A percentile compares a stretch with the other conserved stretches of the same genome.
These are phyloP conservation scores for Drepana arcuata DNA, from an alignment of 1,140 invertebrate species.

Conservation along the genomic window DNA sequence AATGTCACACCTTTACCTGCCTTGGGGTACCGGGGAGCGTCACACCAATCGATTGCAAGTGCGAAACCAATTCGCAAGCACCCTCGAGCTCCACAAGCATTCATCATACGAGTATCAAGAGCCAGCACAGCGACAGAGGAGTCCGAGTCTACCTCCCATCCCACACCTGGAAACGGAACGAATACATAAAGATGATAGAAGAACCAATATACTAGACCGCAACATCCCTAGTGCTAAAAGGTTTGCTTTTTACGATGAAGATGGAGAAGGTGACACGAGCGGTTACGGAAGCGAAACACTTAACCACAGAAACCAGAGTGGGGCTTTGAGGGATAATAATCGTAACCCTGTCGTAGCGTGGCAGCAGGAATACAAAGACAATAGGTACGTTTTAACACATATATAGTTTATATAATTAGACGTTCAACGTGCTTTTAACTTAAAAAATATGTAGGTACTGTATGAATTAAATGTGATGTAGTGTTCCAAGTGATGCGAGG, in stretches of 20 bases:
- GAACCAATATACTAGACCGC: constrained; percentile 35
- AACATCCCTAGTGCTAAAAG: constrained; percentile 56
- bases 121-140: constrained; percentile 35
- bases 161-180: constrained; percentile 70
- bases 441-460: too few species aligned
- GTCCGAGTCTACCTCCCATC: constrained; percentile 74
- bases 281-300: constrained; percentile 81
- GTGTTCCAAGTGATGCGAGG: too few species aligned
- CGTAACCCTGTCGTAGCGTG: constrained; percentile 40
- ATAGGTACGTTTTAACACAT: constrained; percentile 33
- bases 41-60: constrained; percentile 55
- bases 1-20: constrained; percentile 62
- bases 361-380: constrained; percentile 45
- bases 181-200: constrained; percentile 31
- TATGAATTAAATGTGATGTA: too few species aligned
- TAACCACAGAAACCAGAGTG: constrained; percentile 47
- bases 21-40: constrained; percentile 55
- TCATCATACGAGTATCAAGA: constrained; percentile 59
- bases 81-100: constrained; percentile 61
- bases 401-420: too few species aligned
- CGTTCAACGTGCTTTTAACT: too few species aligned
- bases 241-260: constrained; percentile 70
- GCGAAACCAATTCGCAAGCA: constrained; percentile 64
- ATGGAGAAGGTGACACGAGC: constrained; percentile 79
- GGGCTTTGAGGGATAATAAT: constrained; percentile 31